Base-by-base conservation (phyloP, 2,888 invertebrate species). In the Drosophila merina region DNA sequence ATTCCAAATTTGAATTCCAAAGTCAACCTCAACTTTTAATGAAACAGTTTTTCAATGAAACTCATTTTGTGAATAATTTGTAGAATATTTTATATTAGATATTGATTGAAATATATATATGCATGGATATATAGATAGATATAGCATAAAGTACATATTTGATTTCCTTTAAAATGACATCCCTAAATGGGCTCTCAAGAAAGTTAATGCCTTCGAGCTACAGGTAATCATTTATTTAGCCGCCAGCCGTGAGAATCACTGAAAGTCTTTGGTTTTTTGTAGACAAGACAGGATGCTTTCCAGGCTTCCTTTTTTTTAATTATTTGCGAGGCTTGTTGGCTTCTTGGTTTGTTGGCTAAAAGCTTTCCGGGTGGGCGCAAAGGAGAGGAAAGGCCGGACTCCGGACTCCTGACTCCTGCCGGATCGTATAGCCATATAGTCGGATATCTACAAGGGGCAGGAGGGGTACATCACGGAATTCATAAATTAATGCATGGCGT, bases 401-500 rank as follows among this genome's bases (percentile, higher is more conserved):
- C 20, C 20, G 20, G 20, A 20, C 20, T 20, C 20, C 20, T 1
- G 2, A 20, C 20, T 20, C 20, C 20, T 20, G 1, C 20, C 20
- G 20, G 20, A 20, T 20, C 2, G 20, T 20, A 20, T 20, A 20
- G 20, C 20, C 20, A 20, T 20, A 20, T 20, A 20, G 14, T 14
- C 14, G 14, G 20, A 7, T 8, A 9, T 7, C 33, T 1, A 7
- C 10, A n/a, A n/a, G n/a, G 7, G 14, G 3, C 0, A 14, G 14
- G 25, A 25, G 44, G 30, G 48, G 47, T 59, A 62, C 54, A 75
- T 63, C 57, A 75, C 72, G 72, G 75, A 86, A 82, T 81, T 82
- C 82, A 86, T 83, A 83, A 83, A 83, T 83, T 86, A 83, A 83
- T 83, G 82, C 82, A 86, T 83, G 72, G 85, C 87, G 79, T 86